These are phyloP conservation scores for Apis florea DNA, from an alignment of 1,140 invertebrate species.

Conservation along the genomic window DNA sequence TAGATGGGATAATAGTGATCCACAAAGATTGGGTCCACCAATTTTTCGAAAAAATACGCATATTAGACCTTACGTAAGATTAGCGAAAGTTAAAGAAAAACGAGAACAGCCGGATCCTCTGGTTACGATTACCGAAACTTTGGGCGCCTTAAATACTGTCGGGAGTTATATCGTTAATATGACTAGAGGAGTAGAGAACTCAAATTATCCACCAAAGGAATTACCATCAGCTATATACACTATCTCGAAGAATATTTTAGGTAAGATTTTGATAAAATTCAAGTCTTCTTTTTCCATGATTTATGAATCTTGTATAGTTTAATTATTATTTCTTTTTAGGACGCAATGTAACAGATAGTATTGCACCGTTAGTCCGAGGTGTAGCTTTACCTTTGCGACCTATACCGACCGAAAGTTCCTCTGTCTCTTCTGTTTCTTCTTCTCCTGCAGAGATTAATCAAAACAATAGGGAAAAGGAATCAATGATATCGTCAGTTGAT, in stretches of 20 bases:
- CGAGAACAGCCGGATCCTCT: constrained; percentile 72
- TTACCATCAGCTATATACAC: constrained; percentile 88
- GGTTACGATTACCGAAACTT: constrained; percentile 80
- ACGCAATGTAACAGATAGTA: constrained; percentile 89
- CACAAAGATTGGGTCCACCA: constrained; percentile 56
- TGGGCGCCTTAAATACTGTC: constrained; percentile 90
- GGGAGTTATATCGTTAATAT: constrained; percentile 91
- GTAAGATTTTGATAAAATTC: constrained; percentile 59
- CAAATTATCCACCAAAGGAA: constrained; percentile 80
- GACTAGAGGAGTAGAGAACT: constrained; percentile 81
- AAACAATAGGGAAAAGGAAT: constrained; percentile 69
- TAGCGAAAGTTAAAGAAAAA: constrained; percentile 60
- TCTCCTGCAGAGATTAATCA: constrained; percentile 67
- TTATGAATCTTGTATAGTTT: neutral
- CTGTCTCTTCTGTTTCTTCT: neutral
- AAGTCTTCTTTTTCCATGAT: neutral
- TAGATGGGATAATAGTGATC: constrained; percentile 63
- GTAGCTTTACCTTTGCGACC: constrained; percentile 83
- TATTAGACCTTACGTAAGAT: constrained; percentile 66
- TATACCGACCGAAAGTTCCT: constrained; percentile 41
- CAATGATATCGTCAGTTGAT: constrained; percentile 66
- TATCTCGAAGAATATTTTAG: constrained; percentile 90
- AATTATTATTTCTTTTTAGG: constrained; percentile 37
- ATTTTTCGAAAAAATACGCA: constrained; percentile 70
- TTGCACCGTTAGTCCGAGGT: constrained; percentile 87